These are phyloP conservation scores for Sceloporus tristichus DNA, from an alignment of 2,113 vertebrate genomes.

Conservation along the genomic window DNA sequence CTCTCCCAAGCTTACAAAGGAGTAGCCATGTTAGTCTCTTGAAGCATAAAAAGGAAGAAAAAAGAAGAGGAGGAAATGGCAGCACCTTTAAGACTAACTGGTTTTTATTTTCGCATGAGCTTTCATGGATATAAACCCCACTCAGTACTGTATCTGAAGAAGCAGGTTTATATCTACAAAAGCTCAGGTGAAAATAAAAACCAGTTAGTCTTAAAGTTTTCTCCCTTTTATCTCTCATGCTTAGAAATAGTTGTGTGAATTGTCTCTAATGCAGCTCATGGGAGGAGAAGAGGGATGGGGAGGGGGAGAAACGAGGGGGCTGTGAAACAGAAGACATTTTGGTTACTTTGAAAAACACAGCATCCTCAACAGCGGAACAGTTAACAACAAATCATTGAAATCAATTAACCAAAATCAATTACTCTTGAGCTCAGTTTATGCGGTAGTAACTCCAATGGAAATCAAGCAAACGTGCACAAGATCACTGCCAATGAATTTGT, in stretches of 20 bases:
- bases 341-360: constrained; percentile 18
- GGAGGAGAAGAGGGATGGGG: neutral
- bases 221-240: too few relatives aligned
- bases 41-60: too few relatives aligned
- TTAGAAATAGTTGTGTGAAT: constrained; percentile 13
- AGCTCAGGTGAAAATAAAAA: too few relatives aligned
- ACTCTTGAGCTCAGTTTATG: constrained; percentile 42
- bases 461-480: constrained; percentile 36
- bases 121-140: too few relatives aligned
- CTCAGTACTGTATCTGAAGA: too few relatives aligned
- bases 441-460: constrained; percentile 23
- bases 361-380: neutral
- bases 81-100: too few relatives aligned
- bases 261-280: neutral
- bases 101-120: too few relatives aligned
- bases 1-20: neutral
- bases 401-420: constrained; percentile 45
- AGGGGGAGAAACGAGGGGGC: neutral
- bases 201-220: too few relatives aligned
- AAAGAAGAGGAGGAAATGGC: too few relatives aligned
- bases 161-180: too few relatives aligned
- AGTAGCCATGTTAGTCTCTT: too few relatives aligned
- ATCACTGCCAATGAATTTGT: constrained; percentile 39
- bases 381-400: constrained; percentile 28
- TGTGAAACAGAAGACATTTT: neutral